Evolutionary conservation across 30 jellyfish, hydroid and myxozoan species (phyloP).

Genomic region (Aurelia coerulea): DNA sequence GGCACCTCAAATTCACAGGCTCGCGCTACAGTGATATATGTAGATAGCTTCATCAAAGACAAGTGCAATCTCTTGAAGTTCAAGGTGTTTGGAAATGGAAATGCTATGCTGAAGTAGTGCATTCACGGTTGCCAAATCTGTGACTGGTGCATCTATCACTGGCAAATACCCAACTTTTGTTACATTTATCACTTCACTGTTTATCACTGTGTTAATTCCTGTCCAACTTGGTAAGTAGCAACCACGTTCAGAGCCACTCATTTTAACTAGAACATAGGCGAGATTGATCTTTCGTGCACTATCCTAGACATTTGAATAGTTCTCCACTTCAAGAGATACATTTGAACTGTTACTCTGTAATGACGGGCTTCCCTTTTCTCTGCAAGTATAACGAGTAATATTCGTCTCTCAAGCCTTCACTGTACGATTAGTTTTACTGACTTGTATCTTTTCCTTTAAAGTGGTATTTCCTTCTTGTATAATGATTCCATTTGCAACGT

Average conservation of each 20-base stretch:
- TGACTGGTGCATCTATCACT: constrained; percentile 53
- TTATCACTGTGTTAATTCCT: constrained; percentile 18
- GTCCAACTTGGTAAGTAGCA: constrained; percentile 51
- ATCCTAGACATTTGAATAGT: constrained; percentile 24
- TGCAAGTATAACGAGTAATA: constrained; percentile 34
- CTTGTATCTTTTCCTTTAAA: constrained; percentile 5
- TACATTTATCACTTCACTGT: constrained; percentile 23
- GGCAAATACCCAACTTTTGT: constrained; percentile 47
- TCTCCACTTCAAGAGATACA: constrained; percentile 20
- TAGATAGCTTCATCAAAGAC: constrained; percentile 69
- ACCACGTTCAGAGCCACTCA: background rate
- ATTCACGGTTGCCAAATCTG: constrained; percentile 55
- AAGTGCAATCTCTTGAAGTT: constrained; percentile 24
- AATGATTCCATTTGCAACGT: constrained; percentile 57
- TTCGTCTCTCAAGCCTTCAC: constrained; percentile 38
- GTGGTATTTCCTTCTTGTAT: constrained; percentile 29
- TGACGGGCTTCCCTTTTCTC: constrained; percentile 43
- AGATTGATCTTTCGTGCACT: constrained; percentile 17
- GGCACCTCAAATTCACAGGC: too few species aligned
- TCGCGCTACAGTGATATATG: too few species aligned
- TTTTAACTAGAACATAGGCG: constrained; percentile 11
- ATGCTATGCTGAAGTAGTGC: constrained; percentile 32
- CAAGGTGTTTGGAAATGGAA: constrained; percentile 17
- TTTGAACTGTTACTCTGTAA: constrained; percentile 19
- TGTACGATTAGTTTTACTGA: constrained; percentile 41